Base-by-base conservation (phyloP, 1,140 invertebrate species). In the Rhopalosiphum maidis region DNA sequence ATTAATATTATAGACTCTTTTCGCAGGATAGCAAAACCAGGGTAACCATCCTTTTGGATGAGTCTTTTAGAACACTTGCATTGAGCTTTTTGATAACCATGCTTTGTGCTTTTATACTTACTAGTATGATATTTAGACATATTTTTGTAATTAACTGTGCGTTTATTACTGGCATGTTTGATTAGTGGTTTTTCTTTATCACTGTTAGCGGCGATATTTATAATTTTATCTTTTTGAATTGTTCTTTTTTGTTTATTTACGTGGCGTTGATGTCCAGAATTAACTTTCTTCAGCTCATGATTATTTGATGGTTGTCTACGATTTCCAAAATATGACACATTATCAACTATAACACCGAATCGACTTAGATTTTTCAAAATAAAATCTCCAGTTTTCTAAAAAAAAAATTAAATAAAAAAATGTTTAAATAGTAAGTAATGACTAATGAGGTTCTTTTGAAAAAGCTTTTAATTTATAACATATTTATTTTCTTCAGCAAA, bases 261-360 rank as follows among this genome's bases (percentile, higher is more conserved):
- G 23, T 55, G 30, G 22, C 41, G 86, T 55, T 86, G n/a, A 1
- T 55, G 23, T 55, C 43, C 48, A 55, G 48, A 93, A 85, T 86
- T 86, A 2, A 93, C 41, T 93, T 55, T 86, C n/a, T 93, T 85
- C 37, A 86, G 30, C 54, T 93, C 68, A 41, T n/a, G 85, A 22
- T 23, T 92, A 35, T 54, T 93, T 37, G 82, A 54, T 18, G 51
- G 3, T 15, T 93, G 35, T 54, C 48, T 51, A 15, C 43, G 77
- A 41, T 41, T 93, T 41, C 91, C 91, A 86, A 93, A 93, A 86
- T 93, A 93, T 11, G 91, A 86, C 5, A 86, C 48, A 55, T 93
- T 86, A 86, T 93, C 82, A 37, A 93, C 91, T 93, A 93, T 93
- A 41, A 93, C 41, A 43, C 91, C 91, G 86, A 86, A 51, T 93